Conservation (phyloP, 2,888 invertebrate species). For the Leucoptera coffeella region DNA sequence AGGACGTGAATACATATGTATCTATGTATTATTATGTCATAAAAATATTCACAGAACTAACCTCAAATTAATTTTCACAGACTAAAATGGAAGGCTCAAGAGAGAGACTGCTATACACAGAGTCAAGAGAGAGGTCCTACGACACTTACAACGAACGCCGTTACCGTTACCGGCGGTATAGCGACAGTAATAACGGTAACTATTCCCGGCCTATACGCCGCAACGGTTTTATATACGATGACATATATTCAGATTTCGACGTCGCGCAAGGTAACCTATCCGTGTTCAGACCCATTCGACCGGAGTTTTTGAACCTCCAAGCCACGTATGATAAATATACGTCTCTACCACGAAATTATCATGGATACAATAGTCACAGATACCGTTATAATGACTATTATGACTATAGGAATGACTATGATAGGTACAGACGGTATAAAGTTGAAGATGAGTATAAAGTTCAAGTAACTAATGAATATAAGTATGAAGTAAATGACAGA, state of each 20-base stretch:
- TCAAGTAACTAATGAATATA: slow-evolving; percentile 1
- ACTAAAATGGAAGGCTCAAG: slow-evolving; percentile 33
- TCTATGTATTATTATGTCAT: too few species aligned
- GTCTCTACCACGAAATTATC: slow-evolving; percentile 34
- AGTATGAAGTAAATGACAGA: slow-evolving; percentile 5
- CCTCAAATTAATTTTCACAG: neutral
- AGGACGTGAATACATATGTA: neutral
- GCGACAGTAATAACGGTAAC: neutral
- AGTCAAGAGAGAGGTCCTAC: slow-evolving; percentile 18
- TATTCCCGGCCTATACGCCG: slow-evolving; percentile 21
- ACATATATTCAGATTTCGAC: slow-evolving; percentile 44
- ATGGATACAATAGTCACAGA: slow-evolving; percentile 24
- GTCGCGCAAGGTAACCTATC: slow-evolving; percentile 41
- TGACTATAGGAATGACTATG: slow-evolving; percentile 34
- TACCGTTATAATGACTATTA: slow-evolving; percentile 36
- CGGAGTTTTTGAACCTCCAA: slow-evolving; percentile 39
- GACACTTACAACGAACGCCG: slow-evolving; percentile 4
- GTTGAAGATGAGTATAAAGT: slow-evolving; percentile 7
- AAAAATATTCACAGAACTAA: neutral
- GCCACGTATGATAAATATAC: slow-evolving; percentile 37
- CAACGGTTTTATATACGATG: slow-evolving; percentile 44
- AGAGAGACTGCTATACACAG: slow-evolving; percentile 32
- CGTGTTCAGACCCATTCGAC: slow-evolving; percentile 40
- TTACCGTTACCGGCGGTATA: neutral
- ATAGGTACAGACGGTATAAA: slow-evolving; percentile 10